phyloP scores from a whole-genome alignment of 2,888 invertebrate genomes.

The Sminthurinus aureus region DNA sequence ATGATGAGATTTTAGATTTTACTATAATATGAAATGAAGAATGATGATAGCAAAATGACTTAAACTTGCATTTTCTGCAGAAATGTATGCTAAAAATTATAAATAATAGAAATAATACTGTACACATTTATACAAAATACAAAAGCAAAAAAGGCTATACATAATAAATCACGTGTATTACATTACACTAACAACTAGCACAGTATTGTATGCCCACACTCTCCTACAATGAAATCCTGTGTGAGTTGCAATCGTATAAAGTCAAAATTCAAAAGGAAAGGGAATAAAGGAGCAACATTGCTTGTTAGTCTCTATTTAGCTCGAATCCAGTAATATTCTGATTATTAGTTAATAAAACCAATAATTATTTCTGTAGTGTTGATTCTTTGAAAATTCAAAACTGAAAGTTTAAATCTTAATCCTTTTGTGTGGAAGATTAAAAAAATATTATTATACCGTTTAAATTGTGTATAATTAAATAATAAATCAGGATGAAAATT shows the following conservation, averaged over 20 bases:
- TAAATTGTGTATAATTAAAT: too few relatives aligned
- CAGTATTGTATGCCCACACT: neutral
- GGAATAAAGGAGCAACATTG: neutral
- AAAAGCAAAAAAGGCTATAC: neutral
- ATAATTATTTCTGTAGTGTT: too few relatives aligned
- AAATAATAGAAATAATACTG: neutral
- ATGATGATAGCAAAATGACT: neutral
- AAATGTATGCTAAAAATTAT: neutral
- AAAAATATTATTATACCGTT: too few relatives aligned
- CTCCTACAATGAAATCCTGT: conserved; percentile 13
- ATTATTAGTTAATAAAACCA: too few relatives aligned
- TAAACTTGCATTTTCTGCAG: neutral
- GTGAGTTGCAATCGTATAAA: conserved; percentile 14
- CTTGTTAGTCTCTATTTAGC: too few relatives aligned
- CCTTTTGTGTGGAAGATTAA: neutral
- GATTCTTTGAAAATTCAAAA: too few relatives aligned
- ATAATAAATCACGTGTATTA: neutral
- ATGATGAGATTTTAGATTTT: neutral
- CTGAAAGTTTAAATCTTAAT: neutral
- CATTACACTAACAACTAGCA: neutral
- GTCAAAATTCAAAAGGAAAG: neutral
- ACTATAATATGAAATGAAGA: too few relatives aligned
- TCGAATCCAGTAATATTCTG: too few relatives aligned
- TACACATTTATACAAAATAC: neutral
- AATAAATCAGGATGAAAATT: too few relatives aligned